Conservation (phyloP, 2,888 invertebrate genomes). For the Amblyjoppa fuscipennis region DNA sequence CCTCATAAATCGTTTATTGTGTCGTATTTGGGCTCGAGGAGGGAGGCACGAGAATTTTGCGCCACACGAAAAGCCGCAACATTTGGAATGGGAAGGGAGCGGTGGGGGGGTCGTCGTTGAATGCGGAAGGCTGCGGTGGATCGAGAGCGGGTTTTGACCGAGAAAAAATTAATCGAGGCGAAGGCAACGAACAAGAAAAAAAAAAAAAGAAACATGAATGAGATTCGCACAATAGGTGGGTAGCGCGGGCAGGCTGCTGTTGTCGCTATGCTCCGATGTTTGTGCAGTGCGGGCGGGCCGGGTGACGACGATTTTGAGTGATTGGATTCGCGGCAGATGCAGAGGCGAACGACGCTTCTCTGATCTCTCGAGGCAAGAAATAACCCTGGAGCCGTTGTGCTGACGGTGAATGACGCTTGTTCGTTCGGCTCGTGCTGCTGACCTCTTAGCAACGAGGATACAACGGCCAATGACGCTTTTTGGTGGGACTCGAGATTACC, state of each 20-base stretch:
- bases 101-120: slow-evolving; percentile 10
- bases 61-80: slow-evolving; percentile 45
- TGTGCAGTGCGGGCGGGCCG: slow-evolving; percentile 43
- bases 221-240: slow-evolving; percentile 30
- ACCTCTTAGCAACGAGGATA: background rate
- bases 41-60: slow-evolving; percentile 32
- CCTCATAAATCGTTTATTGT: slow-evolving; percentile 65
- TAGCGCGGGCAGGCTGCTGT: slow-evolving; percentile 28
- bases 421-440: background rate
- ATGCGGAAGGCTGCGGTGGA: slow-evolving; percentile 7
- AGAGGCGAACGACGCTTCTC: slow-evolving; percentile 31
- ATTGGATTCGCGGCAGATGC: slow-evolving; percentile 67
- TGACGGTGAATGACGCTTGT: background rate
- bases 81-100: slow-evolving; percentile 51
- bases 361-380: slow-evolving; percentile 14
- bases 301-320: slow-evolving; percentile 70
- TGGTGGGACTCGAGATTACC: background rate
- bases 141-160: slow-evolving; percentile 23
- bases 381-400: background rate
- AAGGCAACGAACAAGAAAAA: slow-evolving; percentile 8
- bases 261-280: slow-evolving; percentile 25
- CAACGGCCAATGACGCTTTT: background rate
- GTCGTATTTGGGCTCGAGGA: slow-evolving; percentile 30
- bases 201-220: slow-evolving; percentile 30
- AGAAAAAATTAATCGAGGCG: slow-evolving; percentile 40